Conservation (phyloP, 1,140 invertebrate species). For the Aleiodes sp. region DNA sequence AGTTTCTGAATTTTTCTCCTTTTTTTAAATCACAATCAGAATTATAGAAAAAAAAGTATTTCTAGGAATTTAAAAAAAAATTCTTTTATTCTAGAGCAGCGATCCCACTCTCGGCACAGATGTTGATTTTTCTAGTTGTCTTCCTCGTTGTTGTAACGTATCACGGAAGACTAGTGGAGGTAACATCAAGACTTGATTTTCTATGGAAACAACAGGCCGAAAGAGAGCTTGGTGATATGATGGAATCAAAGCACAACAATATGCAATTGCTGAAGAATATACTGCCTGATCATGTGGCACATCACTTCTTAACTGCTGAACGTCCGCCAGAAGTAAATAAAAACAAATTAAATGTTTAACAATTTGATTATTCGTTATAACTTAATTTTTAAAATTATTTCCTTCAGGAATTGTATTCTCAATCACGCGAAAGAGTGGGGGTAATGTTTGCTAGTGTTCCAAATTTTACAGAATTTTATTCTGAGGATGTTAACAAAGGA, state of each 20-base stretch:
- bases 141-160: conserved; percentile 90
- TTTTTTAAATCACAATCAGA: too few species aligned
- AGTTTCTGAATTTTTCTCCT: too few species aligned
- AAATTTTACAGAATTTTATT: conserved; percentile 99
- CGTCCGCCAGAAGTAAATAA: conserved; percentile 73
- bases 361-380: neutral
- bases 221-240: conserved; percentile 90
- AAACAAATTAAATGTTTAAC: conserved; percentile 13
- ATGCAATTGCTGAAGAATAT: conserved; percentile 91
- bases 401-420: conserved; percentile 90
- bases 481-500: conserved; percentile 95
- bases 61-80: too few species aligned
- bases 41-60: too few species aligned
- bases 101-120: conserved; percentile 78
- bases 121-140: conserved; percentile 81
- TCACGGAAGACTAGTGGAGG: conserved; percentile 89
- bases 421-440: conserved; percentile 90
- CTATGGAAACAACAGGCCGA: conserved; percentile 95
- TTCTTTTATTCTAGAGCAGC: conserved; percentile 54
- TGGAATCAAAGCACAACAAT: conserved; percentile 86
- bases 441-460: conserved; percentile 98
- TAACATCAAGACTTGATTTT: conserved; percentile 90
- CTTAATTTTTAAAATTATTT: neutral
- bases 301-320: conserved; percentile 87
- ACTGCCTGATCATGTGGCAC: conserved; percentile 94